These are phyloP conservation scores for Myotis findleyi DNA, from an alignment of 2,797 vertebrate genomes.

Conservation along the genomic window DNA sequence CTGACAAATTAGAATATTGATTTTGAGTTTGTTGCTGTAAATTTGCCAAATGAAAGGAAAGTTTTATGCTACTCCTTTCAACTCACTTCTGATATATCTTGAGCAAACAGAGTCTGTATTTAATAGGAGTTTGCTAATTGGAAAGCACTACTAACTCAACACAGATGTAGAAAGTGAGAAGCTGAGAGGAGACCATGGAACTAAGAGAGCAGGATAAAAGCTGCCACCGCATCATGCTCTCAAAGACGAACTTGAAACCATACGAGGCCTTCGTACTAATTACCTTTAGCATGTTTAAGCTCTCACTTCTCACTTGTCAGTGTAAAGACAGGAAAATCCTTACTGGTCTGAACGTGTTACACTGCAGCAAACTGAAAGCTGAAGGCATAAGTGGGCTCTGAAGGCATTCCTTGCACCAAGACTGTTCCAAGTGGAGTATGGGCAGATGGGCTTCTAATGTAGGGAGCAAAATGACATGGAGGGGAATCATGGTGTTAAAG, in stretches of 20 bases:
- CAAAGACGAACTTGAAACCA: not conserved
- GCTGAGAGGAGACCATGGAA: not conserved
- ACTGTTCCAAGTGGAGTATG: not conserved
- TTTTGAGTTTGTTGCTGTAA: slow-evolving; percentile 45
- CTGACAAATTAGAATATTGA: slow-evolving; percentile 59
- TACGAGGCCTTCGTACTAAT: not conserved
- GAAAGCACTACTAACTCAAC: not conserved
- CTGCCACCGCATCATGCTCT: not conserved
- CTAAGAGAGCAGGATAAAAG: not conserved
- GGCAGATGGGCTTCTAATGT: not conserved
- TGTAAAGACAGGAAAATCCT: not conserved
- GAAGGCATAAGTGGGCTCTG: not conserved
- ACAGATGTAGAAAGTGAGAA: slow-evolving; percentile 45
- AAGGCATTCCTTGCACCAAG: not conserved
- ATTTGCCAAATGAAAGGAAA: slow-evolving; percentile 23
- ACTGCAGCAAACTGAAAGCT: not conserved
- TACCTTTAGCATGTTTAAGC: slow-evolving; percentile 55
- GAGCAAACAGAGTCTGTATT: slow-evolving; percentile 50
- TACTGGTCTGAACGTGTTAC: not conserved
- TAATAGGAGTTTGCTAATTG: slow-evolving; percentile 47
- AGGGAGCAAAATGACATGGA: not conserved
- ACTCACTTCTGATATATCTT: not conserved
- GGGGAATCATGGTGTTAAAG: not conserved
- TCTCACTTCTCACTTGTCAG: slow-evolving; percentile 60
- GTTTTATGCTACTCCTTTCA: slow-evolving; percentile 17